Base-by-base conservation (phyloP, 2,797 vertebrate genomes). In the Phaenicophaeus curvirostris region DNA sequence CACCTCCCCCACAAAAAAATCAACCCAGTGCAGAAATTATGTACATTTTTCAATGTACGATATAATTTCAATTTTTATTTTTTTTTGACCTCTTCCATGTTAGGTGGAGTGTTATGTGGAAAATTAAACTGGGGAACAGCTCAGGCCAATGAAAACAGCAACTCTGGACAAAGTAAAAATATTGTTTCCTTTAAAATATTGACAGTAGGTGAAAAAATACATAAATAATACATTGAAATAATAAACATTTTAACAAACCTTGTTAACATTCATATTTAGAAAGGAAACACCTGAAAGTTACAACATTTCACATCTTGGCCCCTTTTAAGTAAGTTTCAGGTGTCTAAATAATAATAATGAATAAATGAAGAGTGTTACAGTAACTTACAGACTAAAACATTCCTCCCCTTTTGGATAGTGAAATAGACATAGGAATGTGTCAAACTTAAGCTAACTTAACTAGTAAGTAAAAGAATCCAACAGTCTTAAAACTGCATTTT, bases 351-450 rank as follows among this genome's bases (percentile, higher is more conserved):
- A 72, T 46, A 68, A 46, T 11, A 66, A 79, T 16, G 3, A 79
- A 55, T 11, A 73, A 77, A 59, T 6, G 2, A 77, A 69, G 13
- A 87, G 55, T 19, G 20, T 37, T 90, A 76, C 20, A 73, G 18
- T 63, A 69, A 65, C 25, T 57, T 50, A 24, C 0, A 2, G 13
- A 59, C 20, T 63, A 59, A 81, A 72, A 62, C 16, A 17, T 14
- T 48, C 20, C 14, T 75, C 5, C 4, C 21, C 6, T 30, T 78
- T n/a, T 2, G 0, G 16, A 21, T 0, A 39, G n/a, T 50, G 55
- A 84, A 85, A 83, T 11, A 8, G 68, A 8, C 35, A 77, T 4
- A 57, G 48, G 35, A 84, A 82, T 1, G 6, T 11, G 18, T 44
- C 8, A 73, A 84, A 63, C 6, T 69, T 59, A 65, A 84, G 48